Evolutionary conservation across 1,140 invertebrate species (phyloP).

Genomic region (Orius laevigatus): DNA sequence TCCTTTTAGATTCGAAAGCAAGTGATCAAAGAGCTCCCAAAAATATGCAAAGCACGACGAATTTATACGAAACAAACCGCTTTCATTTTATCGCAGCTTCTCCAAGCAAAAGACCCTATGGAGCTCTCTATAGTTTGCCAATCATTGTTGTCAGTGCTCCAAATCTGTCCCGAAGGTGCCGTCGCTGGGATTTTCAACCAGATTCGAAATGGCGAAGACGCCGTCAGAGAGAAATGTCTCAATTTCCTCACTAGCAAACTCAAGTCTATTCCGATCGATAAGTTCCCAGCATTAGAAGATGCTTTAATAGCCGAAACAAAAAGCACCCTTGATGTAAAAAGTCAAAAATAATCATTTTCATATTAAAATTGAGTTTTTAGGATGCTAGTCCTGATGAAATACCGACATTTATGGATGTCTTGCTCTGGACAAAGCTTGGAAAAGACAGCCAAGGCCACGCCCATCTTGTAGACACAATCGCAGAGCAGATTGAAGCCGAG

Average conservation of each 20-base stretch:
- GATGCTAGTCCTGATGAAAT: slow-evolving; percentile 87
- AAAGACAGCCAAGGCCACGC: slow-evolving; percentile 68
- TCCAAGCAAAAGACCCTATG: slow-evolving; percentile 66
- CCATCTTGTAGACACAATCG: slow-evolving; percentile 68
- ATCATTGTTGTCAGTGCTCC: slow-evolving; percentile 43
- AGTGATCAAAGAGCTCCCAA: slow-evolving; percentile 84
- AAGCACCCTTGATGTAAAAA: slow-evolving; percentile 63
- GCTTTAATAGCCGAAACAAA: slow-evolving; percentile 69
- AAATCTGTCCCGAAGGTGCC: slow-evolving; percentile 47
- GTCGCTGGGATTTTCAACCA: slow-evolving; percentile 75
- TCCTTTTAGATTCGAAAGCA: slow-evolving; percentile 73
- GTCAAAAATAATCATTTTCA: neutral
- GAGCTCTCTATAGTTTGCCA: slow-evolving; percentile 68
- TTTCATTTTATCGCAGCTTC: slow-evolving; percentile 78
- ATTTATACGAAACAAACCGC: slow-evolving; percentile 74
- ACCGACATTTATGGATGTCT: slow-evolving; percentile 69
- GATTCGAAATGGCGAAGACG: slow-evolving; percentile 60
- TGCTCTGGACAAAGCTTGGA: slow-evolving; percentile 62
- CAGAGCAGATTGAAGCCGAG: slow-evolving; percentile 65
- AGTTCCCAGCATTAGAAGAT: slow-evolving; percentile 82
- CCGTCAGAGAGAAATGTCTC: slow-evolving; percentile 70
- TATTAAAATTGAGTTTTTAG: no score
- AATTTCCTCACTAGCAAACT: slow-evolving; percentile 75
- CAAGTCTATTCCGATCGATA: slow-evolving; percentile 56
- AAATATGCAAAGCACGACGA: slow-evolving; percentile 68